Conservation (phyloP, 2,113 vertebrate genomes). For the Emydocephalus ijimae region DNA sequence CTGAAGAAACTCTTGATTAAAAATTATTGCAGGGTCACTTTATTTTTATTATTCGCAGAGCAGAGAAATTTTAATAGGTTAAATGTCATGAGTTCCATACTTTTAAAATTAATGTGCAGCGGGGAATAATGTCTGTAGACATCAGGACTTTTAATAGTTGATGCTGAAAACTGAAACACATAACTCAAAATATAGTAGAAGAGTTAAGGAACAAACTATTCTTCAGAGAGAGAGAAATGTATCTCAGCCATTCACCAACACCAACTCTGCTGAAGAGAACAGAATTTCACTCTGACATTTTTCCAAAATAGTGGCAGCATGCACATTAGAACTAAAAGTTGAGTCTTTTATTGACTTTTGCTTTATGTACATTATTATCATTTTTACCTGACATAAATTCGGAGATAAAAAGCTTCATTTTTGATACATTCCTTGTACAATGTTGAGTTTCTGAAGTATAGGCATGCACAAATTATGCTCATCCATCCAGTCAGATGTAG, state of each 20-base stretch:
- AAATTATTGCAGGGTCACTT: background rate
- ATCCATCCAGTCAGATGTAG: background rate
- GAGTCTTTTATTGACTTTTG: background rate
- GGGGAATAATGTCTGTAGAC: slow-evolving; percentile 7
- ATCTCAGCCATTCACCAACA: background rate
- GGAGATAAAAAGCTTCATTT: background rate
- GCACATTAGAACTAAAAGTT: background rate
- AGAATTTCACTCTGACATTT: background rate
- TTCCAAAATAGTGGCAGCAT: background rate
- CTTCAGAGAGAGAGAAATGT: slow-evolving; percentile 21
- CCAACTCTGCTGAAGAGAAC: background rate
- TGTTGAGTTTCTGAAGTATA: background rate
- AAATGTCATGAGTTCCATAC: background rate
- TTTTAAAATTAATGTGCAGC: background rate
- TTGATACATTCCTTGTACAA: background rate
- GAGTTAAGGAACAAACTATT: rapidly evolving
- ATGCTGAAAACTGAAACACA: slow-evolving; percentile 5
- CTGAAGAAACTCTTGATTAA: slow-evolving; percentile 4
- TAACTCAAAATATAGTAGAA: background rate
- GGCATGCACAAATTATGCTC: background rate
- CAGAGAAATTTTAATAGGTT: background rate
- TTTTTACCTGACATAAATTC: background rate
- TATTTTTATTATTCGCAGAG: background rate
- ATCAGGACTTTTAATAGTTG: background rate
- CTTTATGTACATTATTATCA: background rate